Conservation (phyloP, 2,888 invertebrate species). For the Andrena bicolor region DNA sequence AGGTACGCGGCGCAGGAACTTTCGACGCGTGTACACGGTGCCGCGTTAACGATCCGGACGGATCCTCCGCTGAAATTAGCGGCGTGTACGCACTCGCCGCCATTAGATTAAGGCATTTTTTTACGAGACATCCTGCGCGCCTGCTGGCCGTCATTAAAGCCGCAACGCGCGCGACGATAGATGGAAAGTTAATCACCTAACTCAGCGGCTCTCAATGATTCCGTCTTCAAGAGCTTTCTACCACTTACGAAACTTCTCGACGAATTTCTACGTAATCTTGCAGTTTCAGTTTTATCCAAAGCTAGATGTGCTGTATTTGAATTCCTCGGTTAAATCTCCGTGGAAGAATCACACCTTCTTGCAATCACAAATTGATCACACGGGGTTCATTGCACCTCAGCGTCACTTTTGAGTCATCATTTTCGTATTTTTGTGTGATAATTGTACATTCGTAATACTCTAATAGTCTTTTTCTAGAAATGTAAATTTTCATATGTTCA, state of each 20-base stretch:
- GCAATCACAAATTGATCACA: too few relatives aligned
- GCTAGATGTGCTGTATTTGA: too few relatives aligned
- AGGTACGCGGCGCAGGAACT: background rate
- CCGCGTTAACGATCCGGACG: slow-evolving; percentile 4
- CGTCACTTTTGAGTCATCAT: too few relatives aligned
- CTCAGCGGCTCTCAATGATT: background rate
- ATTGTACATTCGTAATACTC: too few relatives aligned
- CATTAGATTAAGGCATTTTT: slow-evolving; percentile 4
- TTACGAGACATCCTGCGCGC: slow-evolving; percentile 1
- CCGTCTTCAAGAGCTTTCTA: slow-evolving; percentile 4
- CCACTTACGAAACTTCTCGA: background rate
- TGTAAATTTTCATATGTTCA: too few relatives aligned
- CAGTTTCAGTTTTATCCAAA: background rate
- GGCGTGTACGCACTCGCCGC: background rate
- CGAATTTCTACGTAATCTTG: background rate
- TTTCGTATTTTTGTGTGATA: too few relatives aligned
- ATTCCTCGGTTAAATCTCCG: too few relatives aligned
- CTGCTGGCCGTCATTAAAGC: slow-evolving; percentile 6
- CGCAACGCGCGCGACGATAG: background rate
- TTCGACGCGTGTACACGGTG: background rate
- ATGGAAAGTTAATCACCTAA: slow-evolving; percentile 3
- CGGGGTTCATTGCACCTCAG: too few relatives aligned
- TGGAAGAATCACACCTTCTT: too few relatives aligned
- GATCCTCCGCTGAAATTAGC: slow-evolving; percentile 2
- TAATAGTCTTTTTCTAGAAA: too few relatives aligned